These are phyloP conservation scores for Chalcosyrphus nemorum DNA, from an alignment of 2,888 invertebrate species.

Conservation along the genomic window DNA sequence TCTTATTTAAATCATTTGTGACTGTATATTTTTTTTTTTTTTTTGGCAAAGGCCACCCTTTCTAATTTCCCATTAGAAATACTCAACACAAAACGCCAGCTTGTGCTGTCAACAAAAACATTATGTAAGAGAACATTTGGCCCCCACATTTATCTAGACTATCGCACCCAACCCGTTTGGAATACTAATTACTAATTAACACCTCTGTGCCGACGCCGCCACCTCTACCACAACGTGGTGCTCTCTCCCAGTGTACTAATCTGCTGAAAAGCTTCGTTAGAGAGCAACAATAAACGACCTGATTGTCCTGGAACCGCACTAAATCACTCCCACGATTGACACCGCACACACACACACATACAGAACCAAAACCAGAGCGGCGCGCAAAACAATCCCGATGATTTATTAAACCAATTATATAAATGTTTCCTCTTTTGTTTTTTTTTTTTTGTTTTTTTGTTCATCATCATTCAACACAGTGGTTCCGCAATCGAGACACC, in stretches of 20 bases:
- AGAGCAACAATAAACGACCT: conserved; percentile 57
- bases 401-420: conserved; percentile 71
- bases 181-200: conserved; percentile 62
- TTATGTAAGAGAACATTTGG: not conserved
- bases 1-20: not conserved
- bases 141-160: not conserved
- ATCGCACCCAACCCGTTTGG: conserved; percentile 1
- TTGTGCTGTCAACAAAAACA: not conserved
- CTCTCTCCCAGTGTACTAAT: conserved; percentile 17
- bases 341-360: too few species aligned
- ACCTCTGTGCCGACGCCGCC: conserved; percentile 30
- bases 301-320: conserved; percentile 56
- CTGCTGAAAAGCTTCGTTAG: conserved; percentile 46
- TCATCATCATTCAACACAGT: conserved; percentile 34
- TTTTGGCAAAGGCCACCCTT: not conserved
- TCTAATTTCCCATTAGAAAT: not conserved
- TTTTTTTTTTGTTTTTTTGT: conserved; percentile 4
- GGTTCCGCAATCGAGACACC: not conserved
- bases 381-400: conserved; percentile 65
- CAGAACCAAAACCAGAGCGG: too few species aligned
- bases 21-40: not conserved
- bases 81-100: not conserved
- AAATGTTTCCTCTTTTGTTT: conserved; percentile 53
- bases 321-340: conserved; percentile 57
- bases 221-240: not conserved